phyloP scores from a whole-genome alignment of 2,888 invertebrate species.

The Torymus auratus region DNA sequence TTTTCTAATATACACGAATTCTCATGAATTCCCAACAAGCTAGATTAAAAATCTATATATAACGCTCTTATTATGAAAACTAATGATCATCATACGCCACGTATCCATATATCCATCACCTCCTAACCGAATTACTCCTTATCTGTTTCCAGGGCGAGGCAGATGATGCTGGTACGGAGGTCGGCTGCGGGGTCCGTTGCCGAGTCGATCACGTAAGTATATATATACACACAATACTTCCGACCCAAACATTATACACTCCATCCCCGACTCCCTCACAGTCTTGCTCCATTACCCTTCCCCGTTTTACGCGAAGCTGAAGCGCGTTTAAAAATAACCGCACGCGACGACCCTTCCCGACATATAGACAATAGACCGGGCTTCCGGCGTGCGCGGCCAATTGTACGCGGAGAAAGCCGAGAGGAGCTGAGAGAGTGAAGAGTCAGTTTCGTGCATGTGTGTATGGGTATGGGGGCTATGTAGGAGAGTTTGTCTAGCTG shows the following conservation, averaged over 20 bases:
- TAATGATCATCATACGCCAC: too few relatives aligned
- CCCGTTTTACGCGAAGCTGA: background rate
- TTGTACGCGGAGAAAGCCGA: too few relatives aligned
- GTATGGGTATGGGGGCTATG: background rate
- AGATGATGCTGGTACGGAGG: slow-evolving; percentile 83
- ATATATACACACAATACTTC: background rate
- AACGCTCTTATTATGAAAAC: too few relatives aligned
- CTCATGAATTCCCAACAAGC: too few relatives aligned
- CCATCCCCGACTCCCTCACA: background rate
- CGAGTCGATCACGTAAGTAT: slow-evolving; percentile 84
- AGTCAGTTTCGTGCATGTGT: background rate
- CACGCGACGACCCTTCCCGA: background rate
- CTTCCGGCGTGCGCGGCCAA: slow-evolving; percentile 45
- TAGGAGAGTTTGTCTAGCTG: slow-evolving; percentile 1
- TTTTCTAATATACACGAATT: too few relatives aligned
- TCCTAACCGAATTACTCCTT: background rate
- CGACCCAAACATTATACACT: too few relatives aligned
- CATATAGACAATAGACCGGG: slow-evolving; percentile 39
- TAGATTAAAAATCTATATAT: too few relatives aligned
- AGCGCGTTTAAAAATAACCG: slow-evolving; percentile 12
- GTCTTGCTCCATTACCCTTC: background rate
- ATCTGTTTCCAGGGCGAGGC: slow-evolving; percentile 82
- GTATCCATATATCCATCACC: too few relatives aligned
- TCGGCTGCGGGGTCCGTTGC: slow-evolving; percentile 84
- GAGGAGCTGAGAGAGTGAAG: background rate